Conservation (phyloP, 2,113 vertebrate genomes). For the Neofelis nebulosa region DNA sequence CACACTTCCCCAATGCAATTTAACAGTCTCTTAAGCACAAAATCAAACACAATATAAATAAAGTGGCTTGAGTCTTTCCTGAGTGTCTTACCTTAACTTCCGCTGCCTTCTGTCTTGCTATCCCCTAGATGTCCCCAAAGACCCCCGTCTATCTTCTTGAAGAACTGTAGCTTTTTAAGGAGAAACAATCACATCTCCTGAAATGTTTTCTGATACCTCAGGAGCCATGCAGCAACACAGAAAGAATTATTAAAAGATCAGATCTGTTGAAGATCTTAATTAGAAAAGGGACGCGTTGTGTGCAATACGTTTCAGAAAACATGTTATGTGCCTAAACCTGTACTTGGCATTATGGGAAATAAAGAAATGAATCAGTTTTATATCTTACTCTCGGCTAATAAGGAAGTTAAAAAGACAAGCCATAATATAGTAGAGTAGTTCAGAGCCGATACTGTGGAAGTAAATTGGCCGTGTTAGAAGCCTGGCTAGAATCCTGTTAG, state of each 20-base stretch:
- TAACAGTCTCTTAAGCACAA: constrained; percentile 74
- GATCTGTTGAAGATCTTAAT: background rate
- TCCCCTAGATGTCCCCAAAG: constrained; percentile 40
- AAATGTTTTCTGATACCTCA: background rate
- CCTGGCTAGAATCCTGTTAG: background rate
- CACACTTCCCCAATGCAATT: constrained; percentile 52
- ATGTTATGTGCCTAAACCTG: background rate
- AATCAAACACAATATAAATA: constrained; percentile 73
- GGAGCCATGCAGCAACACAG: background rate
- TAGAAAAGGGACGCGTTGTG: background rate
- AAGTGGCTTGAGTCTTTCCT: constrained; percentile 20
- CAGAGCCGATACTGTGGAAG: background rate
- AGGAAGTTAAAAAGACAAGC: background rate
- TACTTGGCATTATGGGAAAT: background rate
- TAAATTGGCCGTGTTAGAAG: background rate
- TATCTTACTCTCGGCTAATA: background rate
- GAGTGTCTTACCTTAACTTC: constrained; percentile 45
- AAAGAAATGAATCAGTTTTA: background rate
- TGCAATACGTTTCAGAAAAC: background rate
- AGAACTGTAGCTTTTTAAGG: constrained; percentile 40
- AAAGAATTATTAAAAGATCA: background rate
- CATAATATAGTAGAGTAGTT: background rate
- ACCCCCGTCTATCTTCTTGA: constrained; percentile 27
- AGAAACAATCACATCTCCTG: background rate
- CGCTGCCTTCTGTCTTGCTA: constrained; percentile 28